phyloP scores from a whole-genome alignment of 2,113 vertebrate species.

The Lipotes vexillifer region DNA sequence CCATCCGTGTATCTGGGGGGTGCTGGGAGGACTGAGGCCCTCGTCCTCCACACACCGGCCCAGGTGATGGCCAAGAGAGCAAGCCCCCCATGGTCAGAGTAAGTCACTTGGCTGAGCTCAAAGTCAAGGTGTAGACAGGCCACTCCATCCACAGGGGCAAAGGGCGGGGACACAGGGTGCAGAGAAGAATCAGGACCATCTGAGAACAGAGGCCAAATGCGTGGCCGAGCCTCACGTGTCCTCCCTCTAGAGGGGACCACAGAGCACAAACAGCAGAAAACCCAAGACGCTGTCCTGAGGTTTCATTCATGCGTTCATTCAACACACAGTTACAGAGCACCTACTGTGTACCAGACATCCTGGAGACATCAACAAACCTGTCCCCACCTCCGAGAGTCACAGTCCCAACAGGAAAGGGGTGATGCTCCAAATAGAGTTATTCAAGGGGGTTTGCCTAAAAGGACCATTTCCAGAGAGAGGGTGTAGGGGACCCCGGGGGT shows the following conservation, averaged over 20 bases:
- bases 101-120: fast-evolving
- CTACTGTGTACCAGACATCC: fast-evolving
- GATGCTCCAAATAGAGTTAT: fast-evolving
- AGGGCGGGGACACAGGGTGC: fast-evolving
- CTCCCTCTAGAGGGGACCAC: too few relatives aligned
- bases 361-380: fast-evolving
- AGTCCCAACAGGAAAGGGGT: neutral
- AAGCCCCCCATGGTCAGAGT: neutral
- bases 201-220: neutral
- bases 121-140: too few relatives aligned
- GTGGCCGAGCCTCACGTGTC: fast-evolving
- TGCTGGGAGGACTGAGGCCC: fast-evolving
- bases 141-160: neutral
- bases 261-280: fast-evolving
- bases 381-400: neutral
- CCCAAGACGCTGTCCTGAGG: fast-evolving
- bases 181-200: fast-evolving
- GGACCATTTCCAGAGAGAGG: neutral
- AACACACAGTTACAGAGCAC: fast-evolving
- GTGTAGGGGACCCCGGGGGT: neutral
- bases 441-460: neutral
- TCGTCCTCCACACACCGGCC: too few relatives aligned
- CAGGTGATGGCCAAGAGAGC: fast-evolving
- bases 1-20: fast-evolving
- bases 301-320: neutral